Evolutionary conservation across 2,797 vertebrate species (phyloP).

Genomic region (Myiotriccus ornatus): DNA sequence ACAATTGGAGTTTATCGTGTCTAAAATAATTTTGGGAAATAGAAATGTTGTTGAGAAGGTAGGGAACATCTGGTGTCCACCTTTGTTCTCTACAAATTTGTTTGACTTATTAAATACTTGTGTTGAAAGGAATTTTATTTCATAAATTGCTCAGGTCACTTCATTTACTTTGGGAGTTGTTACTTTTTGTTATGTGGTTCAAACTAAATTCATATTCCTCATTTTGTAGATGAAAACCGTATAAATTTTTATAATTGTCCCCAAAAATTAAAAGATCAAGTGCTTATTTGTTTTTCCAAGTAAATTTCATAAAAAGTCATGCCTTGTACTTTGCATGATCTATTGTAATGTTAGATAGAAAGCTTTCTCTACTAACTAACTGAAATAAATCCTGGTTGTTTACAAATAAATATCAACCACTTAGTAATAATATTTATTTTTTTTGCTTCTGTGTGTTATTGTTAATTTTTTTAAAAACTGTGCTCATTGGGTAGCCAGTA

Average conservation of each 20-base stretch:
- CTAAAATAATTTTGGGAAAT: neutral
- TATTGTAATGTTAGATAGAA: neutral
- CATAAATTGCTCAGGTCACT: neutral
- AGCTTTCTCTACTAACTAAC: neutral
- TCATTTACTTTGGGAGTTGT: neutral
- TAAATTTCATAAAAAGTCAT: neutral
- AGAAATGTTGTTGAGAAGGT: neutral
- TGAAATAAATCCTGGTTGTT: neutral
- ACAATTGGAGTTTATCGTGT: neutral
- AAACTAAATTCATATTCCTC: neutral
- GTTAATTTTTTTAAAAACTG: fast-evolving
- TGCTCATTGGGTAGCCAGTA: neutral
- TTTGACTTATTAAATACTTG: neutral
- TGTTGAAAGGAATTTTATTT: neutral
- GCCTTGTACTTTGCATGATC: neutral
- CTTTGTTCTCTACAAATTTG: neutral
- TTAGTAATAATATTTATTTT: neutral
- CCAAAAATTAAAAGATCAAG: neutral
- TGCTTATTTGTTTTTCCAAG: neutral
- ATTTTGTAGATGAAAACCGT: neutral
- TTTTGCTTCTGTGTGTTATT: neutral
- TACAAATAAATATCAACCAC: neutral
- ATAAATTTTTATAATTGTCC: neutral
- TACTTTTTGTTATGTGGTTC: neutral
- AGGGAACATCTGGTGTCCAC: fast-evolving